A percentile compares a stretch with the other conserved stretches of the same genome.
Conservation (phyloP, 2,797 vertebrate species). For the Allobates femoralis region DNA sequence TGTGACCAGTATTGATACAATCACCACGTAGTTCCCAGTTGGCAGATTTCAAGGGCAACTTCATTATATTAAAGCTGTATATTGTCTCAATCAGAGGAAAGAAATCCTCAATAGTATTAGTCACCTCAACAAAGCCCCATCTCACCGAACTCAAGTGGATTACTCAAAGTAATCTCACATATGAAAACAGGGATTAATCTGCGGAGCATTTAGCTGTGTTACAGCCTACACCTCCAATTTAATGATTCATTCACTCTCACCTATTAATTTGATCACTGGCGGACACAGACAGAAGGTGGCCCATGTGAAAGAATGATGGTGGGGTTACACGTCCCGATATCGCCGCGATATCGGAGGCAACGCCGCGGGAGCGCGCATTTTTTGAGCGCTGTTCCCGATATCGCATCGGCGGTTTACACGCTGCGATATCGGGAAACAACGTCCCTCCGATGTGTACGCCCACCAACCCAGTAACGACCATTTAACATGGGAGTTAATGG, state of each 20-base stretch:
- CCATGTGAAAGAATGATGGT: too few relatives aligned
- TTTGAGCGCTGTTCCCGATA: too few relatives aligned
- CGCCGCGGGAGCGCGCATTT: too few relatives aligned
- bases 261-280: too few relatives aligned
- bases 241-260: slow-evolving; percentile 47
- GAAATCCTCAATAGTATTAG: slow-evolving; percentile 27
- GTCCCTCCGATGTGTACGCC: too few relatives aligned
- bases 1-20: slow-evolving; percentile 1
- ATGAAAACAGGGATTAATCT: slow-evolving; percentile 55
- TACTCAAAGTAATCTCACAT: slow-evolving; percentile 57
- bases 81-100: slow-evolving; percentile 9
- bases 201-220: slow-evolving; percentile 24
- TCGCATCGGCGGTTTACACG: too few relatives aligned
- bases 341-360: too few relatives aligned
- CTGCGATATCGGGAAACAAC: too few relatives aligned
- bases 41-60: slow-evolving; percentile 13
- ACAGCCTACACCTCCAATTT: slow-evolving; percentile 25
- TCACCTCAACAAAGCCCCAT: slow-evolving; percentile 35
- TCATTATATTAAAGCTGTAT: slow-evolving; percentile 2
- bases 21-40: slow-evolving; percentile 8
- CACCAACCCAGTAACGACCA: too few relatives aligned
- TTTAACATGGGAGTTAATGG: too few relatives aligned
- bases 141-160: slow-evolving; percentile 54
- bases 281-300: too few relatives aligned
- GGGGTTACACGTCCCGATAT: too few relatives aligned